A percentile compares a stretch with the other conserved stretches of the same genome.
These are phyloP conservation scores for Saiga tatarica DNA, from an alignment of 2,113 vertebrate genomes.

Conservation along the genomic window DNA sequence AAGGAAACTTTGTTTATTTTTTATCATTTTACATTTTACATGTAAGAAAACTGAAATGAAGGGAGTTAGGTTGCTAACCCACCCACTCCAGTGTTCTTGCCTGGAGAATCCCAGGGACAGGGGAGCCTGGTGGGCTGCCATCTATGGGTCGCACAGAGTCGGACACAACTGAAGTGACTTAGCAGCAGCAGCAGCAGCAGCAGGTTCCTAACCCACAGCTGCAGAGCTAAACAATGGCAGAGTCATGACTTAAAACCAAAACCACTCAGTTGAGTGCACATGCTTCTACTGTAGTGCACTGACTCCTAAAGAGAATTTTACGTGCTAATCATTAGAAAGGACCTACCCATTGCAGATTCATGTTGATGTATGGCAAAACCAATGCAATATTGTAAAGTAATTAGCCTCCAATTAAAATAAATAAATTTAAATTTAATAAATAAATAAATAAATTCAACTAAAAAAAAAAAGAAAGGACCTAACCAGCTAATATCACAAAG, in stretches of 20 bases:
- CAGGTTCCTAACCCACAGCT: background rate
- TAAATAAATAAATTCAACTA: too few species aligned
- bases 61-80: background rate
- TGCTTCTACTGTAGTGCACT: background rate
- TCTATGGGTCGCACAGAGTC: too few species aligned
- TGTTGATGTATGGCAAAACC: too few species aligned
- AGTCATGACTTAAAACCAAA: background rate
- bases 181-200: too few species aligned
- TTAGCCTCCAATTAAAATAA: too few species aligned
- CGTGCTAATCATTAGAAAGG: background rate
- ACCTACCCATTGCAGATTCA: background rate
- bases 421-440: too few species aligned
- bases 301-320: background rate
- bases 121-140: too few species aligned
- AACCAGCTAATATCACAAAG: background rate
- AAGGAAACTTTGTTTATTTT: background rate
- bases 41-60: background rate
- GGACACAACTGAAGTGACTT: accelerated
- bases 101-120: too few species aligned
- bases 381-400: too few species aligned
- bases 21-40: background rate
- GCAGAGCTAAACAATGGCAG: background rate
- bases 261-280: background rate
- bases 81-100: too few species aligned
- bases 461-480: background rate